Conservation (phyloP, 2,888 invertebrate genomes). For the Sisyra nigra region DNA sequence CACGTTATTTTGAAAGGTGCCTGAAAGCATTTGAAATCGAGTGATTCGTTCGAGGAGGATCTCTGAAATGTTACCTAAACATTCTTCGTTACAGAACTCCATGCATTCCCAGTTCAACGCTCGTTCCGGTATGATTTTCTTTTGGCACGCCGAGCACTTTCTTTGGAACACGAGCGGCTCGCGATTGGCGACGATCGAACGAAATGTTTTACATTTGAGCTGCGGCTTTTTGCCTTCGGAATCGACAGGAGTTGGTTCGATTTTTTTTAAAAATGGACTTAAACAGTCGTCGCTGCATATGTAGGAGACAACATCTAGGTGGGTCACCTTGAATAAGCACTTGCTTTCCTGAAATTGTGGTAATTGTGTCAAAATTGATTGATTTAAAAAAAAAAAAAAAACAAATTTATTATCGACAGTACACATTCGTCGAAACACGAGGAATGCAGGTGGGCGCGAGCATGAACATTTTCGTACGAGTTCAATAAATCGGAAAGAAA, state of each 20-base stretch:
- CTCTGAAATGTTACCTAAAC: conserved; percentile 51
- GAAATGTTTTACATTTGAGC: conserved; percentile 18
- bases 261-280: conserved; percentile 25
- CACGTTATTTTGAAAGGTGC: conserved; percentile 55
- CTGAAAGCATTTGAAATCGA: conserved; percentile 22
- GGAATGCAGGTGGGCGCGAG: too few species aligned
- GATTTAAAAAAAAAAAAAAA: too few species aligned
- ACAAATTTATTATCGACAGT: too few species aligned
- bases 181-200: conserved; percentile 39
- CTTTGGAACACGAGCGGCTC: conserved; percentile 38
- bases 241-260: conserved; percentile 23
- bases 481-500: too few species aligned
- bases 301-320: conserved; percentile 32
- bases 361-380: neutral
- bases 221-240: neutral
- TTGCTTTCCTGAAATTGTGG: neutral
- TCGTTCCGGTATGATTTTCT: conserved; percentile 35
- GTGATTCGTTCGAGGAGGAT: too few species aligned
- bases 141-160: conserved; percentile 38
- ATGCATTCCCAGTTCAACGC: conserved; percentile 80
- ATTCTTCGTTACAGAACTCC: conserved; percentile 83
- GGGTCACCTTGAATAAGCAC: neutral
- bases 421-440: too few species aligned
- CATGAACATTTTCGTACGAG: too few species aligned
- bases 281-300: conserved; percentile 43